Conservation (phyloP, 37 sponge, comb jelly and placozoan species). For the Axinella damicornis region DNA sequence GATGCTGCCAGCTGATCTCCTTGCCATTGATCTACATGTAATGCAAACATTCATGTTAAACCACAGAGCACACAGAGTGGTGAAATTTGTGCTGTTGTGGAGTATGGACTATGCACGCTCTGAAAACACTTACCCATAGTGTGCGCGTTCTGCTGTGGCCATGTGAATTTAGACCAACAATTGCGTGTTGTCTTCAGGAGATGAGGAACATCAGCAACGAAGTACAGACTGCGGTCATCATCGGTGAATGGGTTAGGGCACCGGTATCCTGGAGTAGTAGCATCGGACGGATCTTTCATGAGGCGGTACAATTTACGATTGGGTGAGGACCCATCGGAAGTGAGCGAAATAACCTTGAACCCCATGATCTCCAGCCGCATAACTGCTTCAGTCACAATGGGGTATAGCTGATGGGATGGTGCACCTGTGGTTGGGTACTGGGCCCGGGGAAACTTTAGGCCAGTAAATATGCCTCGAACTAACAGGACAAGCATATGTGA, state of each 20-base stretch:
- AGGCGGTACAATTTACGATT: constrained; percentile 28
- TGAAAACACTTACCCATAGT: constrained; percentile 18
- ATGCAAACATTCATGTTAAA: not conserved
- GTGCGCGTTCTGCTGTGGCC: constrained; percentile 4
- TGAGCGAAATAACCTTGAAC: constrained; percentile 34
- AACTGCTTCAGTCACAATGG: constrained; percentile 44
- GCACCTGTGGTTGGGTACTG: constrained; percentile 27
- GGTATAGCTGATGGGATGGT: constrained; percentile 16
- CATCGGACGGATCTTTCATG: not conserved
- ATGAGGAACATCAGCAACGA: constrained; percentile 46
- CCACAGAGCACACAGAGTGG: too few relatives aligned
- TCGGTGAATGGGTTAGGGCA: constrained; percentile 12
- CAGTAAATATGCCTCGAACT: constrained; percentile 35
- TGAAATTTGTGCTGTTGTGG: too few relatives aligned
- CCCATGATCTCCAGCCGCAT: constrained; percentile 22
- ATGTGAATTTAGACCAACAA: constrained; percentile 31
- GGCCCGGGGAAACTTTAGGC: constrained; percentile 3
- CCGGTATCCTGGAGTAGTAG: constrained; percentile 6
- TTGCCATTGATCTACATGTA: constrained; percentile 20
- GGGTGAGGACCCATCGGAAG: constrained; percentile 50
- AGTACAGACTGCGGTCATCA: constrained; percentile 10
- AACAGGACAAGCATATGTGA: constrained; percentile 45
- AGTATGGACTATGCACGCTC: too few relatives aligned
- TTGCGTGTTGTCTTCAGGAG: constrained; percentile 45
- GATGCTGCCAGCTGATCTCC: constrained; percentile 40